phyloP scores from a whole-genome alignment of 2,113 vertebrate genomes.

The Laticauda laticaudata region DNA sequence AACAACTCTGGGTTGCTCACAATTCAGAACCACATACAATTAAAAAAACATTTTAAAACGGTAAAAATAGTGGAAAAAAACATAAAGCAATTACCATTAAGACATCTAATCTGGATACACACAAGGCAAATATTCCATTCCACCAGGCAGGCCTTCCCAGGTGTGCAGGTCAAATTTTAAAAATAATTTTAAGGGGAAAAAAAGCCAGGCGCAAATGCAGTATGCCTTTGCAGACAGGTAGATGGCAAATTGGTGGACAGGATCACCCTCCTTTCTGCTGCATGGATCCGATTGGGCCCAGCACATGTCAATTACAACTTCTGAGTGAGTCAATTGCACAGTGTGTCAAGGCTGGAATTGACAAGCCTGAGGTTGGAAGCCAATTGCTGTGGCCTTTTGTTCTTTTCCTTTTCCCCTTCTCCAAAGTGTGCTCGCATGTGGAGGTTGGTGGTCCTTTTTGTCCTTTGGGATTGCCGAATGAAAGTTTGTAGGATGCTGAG shows the following conservation, averaged over 20 bases:
- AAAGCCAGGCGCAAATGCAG: accelerated
- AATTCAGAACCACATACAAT: too few relatives aligned
- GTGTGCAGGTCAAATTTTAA: neutral
- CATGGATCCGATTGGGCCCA: neutral
- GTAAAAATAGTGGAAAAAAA: too few relatives aligned
- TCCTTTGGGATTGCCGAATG: neutral
- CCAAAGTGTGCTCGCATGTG: too few relatives aligned
- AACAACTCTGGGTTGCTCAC: too few relatives aligned
- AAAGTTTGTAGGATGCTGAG: neutral
- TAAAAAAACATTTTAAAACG: too few relatives aligned
- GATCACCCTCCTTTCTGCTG: neutral
- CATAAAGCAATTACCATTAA: too few relatives aligned
- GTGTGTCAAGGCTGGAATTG: neutral
- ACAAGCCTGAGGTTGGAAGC: neutral
- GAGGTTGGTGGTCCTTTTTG: neutral
- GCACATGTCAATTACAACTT: neutral
- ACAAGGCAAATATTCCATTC: neutral
- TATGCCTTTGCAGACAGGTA: neutral
- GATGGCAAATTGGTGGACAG: neutral
- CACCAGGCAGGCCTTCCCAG: accelerated
- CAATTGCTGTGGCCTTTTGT: neutral
- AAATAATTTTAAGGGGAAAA: neutral
- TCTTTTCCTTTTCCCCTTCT: neutral
- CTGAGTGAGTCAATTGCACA: neutral
- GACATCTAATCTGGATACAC: too few relatives aligned